Base-by-base conservation (phyloP, 2,113 vertebrate genomes). In the Rhabdomys dilectus region DNA sequence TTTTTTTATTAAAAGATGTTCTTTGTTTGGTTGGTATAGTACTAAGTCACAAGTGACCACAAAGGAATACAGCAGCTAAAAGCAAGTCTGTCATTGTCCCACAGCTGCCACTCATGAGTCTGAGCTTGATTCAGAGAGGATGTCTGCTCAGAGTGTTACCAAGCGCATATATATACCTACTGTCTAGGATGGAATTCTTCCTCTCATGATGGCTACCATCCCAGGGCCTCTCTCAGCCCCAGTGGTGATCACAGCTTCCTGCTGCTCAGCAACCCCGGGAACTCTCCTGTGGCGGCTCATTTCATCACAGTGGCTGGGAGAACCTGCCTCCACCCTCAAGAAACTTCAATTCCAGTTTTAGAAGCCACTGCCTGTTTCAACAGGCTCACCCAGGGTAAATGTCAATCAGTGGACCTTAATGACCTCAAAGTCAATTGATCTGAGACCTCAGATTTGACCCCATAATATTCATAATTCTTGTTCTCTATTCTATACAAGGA, bases 401-500 rank as follows among this genome's bases (percentile, higher is more conserved):
- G 87, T 39, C 34, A 81, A 42, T 64, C 26, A 62, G 16, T 11
- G 17, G 39, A 64, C 68, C 87, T 95, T 58, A 87, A 56, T 90
- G 42, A 91, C 73, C 45, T 96, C 19, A 88, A 87, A 97, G 87
- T 76, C n/a, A 91, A 80, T 76, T 91, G 62, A 82, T 51, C n/a
- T 60, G 77, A 78, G 88, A 89, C 39, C 75, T 80, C 64, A 22
- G 21, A 45, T 31, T 19, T 92, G 48, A 36, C 53, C 10, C 29
- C 42, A 5, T n/a, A 21, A 31, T 93, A 31, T 31, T 36, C 2
- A 13, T 4, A 72, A 87, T 29, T 78, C n/a, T 60, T 36, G 5
- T 68, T n/a, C 60, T 26, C 4, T 48, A 62, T 75, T 75, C 39
- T 29, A 64, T 56, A 1, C 1, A 89, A 42, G 24, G 53, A 89